Evolutionary conservation across 2,888 invertebrate genomes (phyloP).

Genomic region (Eumerus sabulonum): DNA sequence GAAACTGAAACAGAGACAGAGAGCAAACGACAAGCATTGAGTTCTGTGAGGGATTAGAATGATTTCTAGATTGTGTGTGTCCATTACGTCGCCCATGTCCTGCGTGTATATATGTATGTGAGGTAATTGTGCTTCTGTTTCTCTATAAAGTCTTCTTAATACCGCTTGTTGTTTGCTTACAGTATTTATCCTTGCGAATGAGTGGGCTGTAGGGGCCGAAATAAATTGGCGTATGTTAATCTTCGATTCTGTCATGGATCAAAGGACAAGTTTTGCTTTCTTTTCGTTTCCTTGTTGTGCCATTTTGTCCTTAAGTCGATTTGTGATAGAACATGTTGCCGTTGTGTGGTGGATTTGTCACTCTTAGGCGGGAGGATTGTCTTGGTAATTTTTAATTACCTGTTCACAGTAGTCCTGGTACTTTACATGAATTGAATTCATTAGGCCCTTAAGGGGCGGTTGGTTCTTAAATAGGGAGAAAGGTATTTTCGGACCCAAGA

Average conservation of each 20-base stretch:
- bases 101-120: too few relatives aligned
- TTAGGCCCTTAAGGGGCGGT: too few relatives aligned
- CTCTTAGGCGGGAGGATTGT: slow-evolving; percentile 4
- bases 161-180: slow-evolving; percentile 42
- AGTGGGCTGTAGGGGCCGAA: neutral
- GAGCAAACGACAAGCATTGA: slow-evolving; percentile 44
- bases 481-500: too few relatives aligned
- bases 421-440: too few relatives aligned
- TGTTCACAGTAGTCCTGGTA: too few relatives aligned
- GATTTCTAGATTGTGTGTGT: slow-evolving; percentile 42
- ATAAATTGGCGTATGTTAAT: slow-evolving; percentile 63
- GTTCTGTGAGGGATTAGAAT: slow-evolving; percentile 58
- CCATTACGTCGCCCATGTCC: slow-evolving; percentile 37
- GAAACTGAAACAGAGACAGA: too few relatives aligned
- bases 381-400: slow-evolving; percentile 10
- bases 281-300: slow-evolving; percentile 3
- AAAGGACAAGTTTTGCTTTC: slow-evolving; percentile 22
- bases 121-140: slow-evolving; percentile 27
- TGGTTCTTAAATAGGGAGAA: too few relatives aligned
- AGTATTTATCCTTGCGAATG: slow-evolving; percentile 29
- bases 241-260: slow-evolving; percentile 59
- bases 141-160: slow-evolving; percentile 42
- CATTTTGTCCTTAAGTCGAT: neutral
- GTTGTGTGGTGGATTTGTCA: slow-evolving; percentile 18
- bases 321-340: slow-evolving; percentile 2